A percentile compares a stretch with the other conserved stretches of the same genome.
Evolutionary conservation across 2,113 vertebrate species (phyloP).

Genomic region (Halcyon malimbica): DNA sequence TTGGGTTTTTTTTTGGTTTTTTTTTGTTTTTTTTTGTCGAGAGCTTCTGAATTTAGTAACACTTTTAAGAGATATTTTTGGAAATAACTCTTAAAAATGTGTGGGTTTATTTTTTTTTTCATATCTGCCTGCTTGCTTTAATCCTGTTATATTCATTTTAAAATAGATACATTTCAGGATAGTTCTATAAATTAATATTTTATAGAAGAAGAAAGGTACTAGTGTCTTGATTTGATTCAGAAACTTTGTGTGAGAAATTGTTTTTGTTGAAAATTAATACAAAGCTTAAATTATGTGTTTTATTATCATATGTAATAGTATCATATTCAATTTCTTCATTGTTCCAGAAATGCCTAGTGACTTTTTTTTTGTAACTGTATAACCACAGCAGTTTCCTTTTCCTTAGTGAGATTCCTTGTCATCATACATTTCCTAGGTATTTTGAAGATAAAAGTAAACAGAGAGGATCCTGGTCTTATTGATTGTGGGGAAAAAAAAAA

Average conservation of each 20-base stretch:
- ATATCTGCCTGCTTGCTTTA: not conserved
- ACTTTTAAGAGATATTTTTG: not conserved
- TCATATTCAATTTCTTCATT: fast-evolving
- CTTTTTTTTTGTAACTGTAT: not conserved
- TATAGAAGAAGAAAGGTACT: not conserved
- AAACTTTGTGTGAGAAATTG: not conserved
- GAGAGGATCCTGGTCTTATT: not conserved
- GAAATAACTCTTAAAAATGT: not conserved
- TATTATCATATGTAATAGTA: not conserved
- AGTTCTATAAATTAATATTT: not conserved
- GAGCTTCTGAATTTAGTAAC: not conserved
- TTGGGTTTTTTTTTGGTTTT: too few relatives aligned
- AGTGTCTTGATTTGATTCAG: not conserved
- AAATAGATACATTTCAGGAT: not conserved
- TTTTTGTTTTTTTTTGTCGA: not conserved
- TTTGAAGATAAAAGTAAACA: not conserved
- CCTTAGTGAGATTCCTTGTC: not conserved
- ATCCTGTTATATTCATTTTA: not conserved
- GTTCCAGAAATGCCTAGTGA: not conserved
- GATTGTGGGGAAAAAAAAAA: not conserved
- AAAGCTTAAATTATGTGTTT: not conserved
- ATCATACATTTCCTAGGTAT: not conserved
- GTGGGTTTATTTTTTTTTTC: not conserved
- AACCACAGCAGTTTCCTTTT: not conserved
- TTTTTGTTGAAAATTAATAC: not conserved